A percentile compares a stretch with the other conserved stretches of the same genome.
Conservation (phyloP, 1,140 invertebrate genomes). For the Bactericera cockerelli region DNA sequence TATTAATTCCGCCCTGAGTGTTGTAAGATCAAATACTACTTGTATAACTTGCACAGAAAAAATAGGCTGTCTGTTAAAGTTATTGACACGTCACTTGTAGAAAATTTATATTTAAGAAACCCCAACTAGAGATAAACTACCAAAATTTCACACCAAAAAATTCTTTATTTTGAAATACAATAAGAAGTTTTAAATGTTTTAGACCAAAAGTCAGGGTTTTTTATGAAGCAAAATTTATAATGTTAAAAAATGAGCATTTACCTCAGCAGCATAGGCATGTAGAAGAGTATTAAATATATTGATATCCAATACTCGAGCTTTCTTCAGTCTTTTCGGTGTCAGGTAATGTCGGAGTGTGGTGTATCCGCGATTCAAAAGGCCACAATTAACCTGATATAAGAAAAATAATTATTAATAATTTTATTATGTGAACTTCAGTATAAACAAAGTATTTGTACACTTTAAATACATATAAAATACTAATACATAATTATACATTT, state of each 20-base stretch:
- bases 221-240: background rate
- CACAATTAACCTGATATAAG: slow-evolving; percentile 17
- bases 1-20: no score
- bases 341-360: slow-evolving; percentile 15
- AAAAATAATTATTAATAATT: background rate
- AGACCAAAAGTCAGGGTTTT: background rate
- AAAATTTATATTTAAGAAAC: no score
- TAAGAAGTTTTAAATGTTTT: no score
- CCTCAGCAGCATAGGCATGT: slow-evolving; percentile 17
- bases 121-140: no score
- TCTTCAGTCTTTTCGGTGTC: slow-evolving; percentile 11
- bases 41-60: no score
- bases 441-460: no score
- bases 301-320: slow-evolving; percentile 8
- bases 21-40: no score
- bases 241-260: background rate
- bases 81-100: no score
- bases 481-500: background rate
- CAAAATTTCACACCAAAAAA: no score
- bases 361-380: slow-evolving; percentile 13
- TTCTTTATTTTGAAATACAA: no score
- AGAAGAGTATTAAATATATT: slow-evolving; percentile 15
- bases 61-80: no score
- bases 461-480: no score
- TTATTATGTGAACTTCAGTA: background rate